These are phyloP conservation scores for Ferrisia virgata DNA, from an alignment of 2,888 invertebrate species.

Conservation along the genomic window DNA sequence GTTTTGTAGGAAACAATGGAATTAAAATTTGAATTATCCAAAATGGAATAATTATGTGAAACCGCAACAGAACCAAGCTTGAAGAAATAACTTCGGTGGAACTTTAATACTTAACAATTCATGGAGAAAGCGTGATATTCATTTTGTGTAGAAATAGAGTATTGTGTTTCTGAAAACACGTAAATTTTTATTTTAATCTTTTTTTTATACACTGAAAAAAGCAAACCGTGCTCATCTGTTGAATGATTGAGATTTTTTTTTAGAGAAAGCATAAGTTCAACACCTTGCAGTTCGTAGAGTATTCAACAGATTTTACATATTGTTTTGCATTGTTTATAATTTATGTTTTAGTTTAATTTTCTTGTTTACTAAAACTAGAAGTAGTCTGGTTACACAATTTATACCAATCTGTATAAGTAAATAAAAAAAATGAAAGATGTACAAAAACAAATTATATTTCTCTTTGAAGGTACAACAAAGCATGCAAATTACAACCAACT, in stretches of 20 bases:
- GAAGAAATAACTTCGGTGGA: background rate
- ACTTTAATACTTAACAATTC: background rate
- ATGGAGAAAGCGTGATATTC: background rate
- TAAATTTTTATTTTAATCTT: background rate
- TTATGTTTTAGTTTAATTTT: background rate
- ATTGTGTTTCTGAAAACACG: background rate
- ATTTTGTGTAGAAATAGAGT: background rate
- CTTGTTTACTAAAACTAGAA: background rate
- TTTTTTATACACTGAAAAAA: background rate
- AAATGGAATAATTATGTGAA: slow-evolving; percentile 67
- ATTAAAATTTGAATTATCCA: slow-evolving; percentile 81
- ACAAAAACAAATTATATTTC: slow-evolving; percentile 5
- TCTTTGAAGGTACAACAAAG: slow-evolving; percentile 18
- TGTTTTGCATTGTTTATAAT: background rate
- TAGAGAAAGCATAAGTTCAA: background rate
- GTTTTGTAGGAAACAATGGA: slow-evolving; percentile 66
- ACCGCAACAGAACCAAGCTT: background rate
- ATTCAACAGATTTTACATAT: background rate
- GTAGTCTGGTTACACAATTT: background rate
- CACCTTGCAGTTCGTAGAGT: too few species aligned
- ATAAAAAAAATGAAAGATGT: background rate
- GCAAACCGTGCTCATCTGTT: background rate
- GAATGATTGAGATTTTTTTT: background rate
- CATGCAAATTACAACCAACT: slow-evolving; percentile 38
- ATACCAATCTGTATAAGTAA: background rate